phyloP scores from a whole-genome alignment of 1,140 invertebrate species.

The Ladona fulva region DNA sequence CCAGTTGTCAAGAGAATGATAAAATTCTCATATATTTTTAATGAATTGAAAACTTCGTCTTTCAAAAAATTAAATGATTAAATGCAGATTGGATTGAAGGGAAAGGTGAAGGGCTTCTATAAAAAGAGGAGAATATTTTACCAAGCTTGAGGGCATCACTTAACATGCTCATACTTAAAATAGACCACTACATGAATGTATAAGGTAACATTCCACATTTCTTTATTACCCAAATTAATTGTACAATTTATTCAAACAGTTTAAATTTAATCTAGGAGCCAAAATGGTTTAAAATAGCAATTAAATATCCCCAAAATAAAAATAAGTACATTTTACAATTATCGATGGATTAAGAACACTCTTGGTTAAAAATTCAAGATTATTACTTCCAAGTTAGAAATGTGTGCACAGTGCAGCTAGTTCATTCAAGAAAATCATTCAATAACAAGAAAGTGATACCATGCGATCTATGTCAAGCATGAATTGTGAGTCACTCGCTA shows the following conservation, averaged over 20 bases:
- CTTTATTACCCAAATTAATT: constrained; percentile 7
- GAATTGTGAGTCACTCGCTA: neutral
- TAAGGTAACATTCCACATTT: neutral
- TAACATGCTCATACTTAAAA: neutral
- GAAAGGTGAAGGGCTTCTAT: too few species aligned
- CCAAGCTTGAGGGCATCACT: neutral
- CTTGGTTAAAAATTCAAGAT: constrained; percentile 2
- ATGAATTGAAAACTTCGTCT: too few species aligned
- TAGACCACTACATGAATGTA: neutral
- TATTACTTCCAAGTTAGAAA: constrained; percentile 2
- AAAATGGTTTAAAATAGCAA: neutral
- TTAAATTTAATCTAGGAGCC: neutral
- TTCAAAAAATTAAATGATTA: too few species aligned
- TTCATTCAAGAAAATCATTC: neutral
- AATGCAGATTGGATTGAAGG: too few species aligned
- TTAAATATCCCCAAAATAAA: neutral
- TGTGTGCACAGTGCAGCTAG: neutral
- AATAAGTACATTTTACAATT: neutral
- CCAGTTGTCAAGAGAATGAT: too few species aligned
- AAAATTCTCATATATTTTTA: too few species aligned
- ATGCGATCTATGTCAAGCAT: neutral
- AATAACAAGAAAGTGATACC: neutral
- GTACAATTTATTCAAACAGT: neutral
- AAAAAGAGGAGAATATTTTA: too few species aligned
- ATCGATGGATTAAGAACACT: neutral